Evolutionary conservation across 2,797 vertebrate genomes (phyloP).

Genomic region (Eurystomus glaucurus): DNA sequence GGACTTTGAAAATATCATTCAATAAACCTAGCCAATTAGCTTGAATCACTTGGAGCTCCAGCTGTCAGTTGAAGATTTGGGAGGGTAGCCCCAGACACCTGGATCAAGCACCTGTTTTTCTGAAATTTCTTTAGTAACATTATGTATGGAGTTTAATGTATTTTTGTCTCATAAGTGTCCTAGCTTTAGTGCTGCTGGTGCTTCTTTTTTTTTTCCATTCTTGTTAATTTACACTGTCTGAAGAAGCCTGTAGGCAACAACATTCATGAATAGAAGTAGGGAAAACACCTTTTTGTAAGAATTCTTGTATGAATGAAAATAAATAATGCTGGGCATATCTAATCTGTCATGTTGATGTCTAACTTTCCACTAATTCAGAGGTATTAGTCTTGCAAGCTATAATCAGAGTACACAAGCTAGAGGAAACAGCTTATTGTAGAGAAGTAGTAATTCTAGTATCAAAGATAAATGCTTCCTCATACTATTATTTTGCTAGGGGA

Average conservation of each 20-base stretch:
- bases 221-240: not conserved
- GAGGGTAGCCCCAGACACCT: not conserved
- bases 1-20: not conserved
- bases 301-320: not conserved
- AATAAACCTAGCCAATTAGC: not conserved
- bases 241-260: not conserved
- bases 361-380: not conserved
- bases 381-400: not conserved
- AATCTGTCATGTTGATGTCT: not conserved
- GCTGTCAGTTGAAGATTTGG: not conserved
- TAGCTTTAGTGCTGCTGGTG: not conserved
- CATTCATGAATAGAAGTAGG: not conserved
- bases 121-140: not conserved
- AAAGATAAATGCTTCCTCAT: not conserved
- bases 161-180: not conserved
- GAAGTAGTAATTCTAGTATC: not conserved
- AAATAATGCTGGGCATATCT: not conserved
- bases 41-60: not conserved
- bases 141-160: not conserved
- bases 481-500: not conserved
- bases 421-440: not conserved
- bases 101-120: not conserved
- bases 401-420: not conserved
- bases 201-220: not conserved
- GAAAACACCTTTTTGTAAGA: not conserved